phyloP scores from a whole-genome alignment of 2,888 invertebrate genomes.

The Netelia inedita region DNA sequence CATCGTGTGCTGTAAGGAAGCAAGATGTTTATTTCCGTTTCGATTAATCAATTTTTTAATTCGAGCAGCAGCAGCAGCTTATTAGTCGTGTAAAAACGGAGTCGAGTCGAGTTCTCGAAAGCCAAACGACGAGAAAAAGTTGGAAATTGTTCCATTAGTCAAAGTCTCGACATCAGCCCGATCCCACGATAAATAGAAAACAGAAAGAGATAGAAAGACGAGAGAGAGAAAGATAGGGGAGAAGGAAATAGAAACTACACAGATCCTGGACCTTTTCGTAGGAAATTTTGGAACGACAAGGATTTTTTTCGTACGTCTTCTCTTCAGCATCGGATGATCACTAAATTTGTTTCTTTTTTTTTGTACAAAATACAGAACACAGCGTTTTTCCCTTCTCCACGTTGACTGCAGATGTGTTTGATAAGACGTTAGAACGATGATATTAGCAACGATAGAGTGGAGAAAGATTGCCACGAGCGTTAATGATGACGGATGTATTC shows the following conservation, averaged over 20 bases:
- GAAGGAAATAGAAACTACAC: not conserved
- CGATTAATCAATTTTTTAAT: conserved; percentile 25
- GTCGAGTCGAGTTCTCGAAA: conserved; percentile 40
- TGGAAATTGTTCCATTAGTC: conserved; percentile 13
- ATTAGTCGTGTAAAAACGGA: conserved; percentile 53
- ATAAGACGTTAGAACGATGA: conserved; percentile 39
- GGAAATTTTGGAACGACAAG: conserved; percentile 14
- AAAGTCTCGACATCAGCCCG: conserved; percentile 48
- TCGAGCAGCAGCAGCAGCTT: conserved; percentile 49
- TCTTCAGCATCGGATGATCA: conserved; percentile 29
- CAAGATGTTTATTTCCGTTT: not conserved
- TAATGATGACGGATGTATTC: conserved; percentile 60
- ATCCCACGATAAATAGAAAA: conserved; percentile 33
- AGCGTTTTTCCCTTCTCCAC: conserved; percentile 40
- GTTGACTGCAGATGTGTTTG: conserved; percentile 42
- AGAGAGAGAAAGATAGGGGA: not conserved
- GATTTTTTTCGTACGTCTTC: conserved; percentile 24
- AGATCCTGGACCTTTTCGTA: conserved; percentile 10
- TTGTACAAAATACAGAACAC: conserved; percentile 38
- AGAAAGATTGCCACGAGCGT: conserved; percentile 41
- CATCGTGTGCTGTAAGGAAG: conserved; percentile 32
- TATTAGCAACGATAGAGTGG: conserved; percentile 31
- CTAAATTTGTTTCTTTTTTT: conserved; percentile 1
- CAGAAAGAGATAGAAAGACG: not conserved
- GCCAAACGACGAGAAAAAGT: conserved; percentile 29